A percentile compares a stretch with the other conserved stretches of the same genome.
Evolutionary conservation across 1,140 invertebrate species (phyloP).

Genomic region (Lutraria rhynchaena): DNA sequence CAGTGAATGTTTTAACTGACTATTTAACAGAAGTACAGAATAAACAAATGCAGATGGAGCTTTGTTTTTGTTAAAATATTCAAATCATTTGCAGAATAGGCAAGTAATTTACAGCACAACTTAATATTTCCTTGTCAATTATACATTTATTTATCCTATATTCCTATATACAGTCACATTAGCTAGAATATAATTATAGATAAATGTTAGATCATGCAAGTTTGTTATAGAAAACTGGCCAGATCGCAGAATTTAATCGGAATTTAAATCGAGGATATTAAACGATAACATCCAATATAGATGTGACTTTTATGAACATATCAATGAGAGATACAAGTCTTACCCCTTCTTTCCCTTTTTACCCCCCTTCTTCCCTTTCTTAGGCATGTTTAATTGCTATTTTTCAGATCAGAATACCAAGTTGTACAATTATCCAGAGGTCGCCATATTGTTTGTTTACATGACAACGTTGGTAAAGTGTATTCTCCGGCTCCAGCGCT

Average conservation of each 20-base stretch:
- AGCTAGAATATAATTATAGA: background rate
- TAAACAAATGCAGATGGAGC: no score
- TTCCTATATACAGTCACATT: background rate
- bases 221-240: background rate
- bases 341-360: constrained; percentile 77
- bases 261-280: background rate
- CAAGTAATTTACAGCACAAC: no score
- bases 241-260: background rate
- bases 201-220: background rate
- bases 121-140: no score
- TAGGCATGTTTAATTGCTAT: constrained; percentile 72
- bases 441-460: no score
- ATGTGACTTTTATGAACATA: background rate
- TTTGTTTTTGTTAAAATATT: no score
- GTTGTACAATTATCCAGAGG: background rate
- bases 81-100: no score
- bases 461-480: no score
- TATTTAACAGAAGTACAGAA: no score
- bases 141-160: no score
- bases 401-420: background rate
- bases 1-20: no score
- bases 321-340: constrained; percentile 9
- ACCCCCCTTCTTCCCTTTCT: constrained; percentile 75
- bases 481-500: no score
- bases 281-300: background rate